Evolutionary conservation across 2,888 invertebrate species (phyloP), one percentile per base, ranked within the genome.

Genomic region (Silvanus unidentatus): DNA sequence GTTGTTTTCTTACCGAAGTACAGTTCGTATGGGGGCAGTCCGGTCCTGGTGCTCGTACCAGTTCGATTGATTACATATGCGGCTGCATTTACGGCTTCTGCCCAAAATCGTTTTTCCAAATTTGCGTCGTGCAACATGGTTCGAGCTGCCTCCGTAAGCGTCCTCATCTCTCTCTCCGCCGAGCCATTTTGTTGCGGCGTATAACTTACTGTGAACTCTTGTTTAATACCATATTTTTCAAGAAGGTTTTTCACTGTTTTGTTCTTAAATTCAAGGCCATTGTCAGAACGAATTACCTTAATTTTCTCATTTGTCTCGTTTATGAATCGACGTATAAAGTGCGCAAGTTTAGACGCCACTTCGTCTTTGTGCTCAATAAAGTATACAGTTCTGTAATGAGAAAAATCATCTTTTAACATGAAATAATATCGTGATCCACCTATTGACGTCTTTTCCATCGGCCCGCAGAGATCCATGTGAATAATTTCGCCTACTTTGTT

Each of bases 361-460:
- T 55, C 50, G 51, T 39, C 34, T 49, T 58, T 57, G 36, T 40
- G 11, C 44, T 43, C 28, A 9, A 53, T 11, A 28, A 63, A 44
- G 49, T 64, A 65, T 27, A 53, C 54, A 40, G 60, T 57, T 49
- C 56, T 51, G 43, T 60, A 65, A 47, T 67, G 62, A 11, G 62
- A 66, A 52, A 44, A 66, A 36, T 68, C 53, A 57, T 68, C 66
- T n/a, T n/a, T n/a, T n/a, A n/a, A n/a, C n/a, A n/a, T n/a, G n/a
- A n/a, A n/a, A n/a, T n/a, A n/a, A n/a, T n/a, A n/a, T n/a, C n/a
- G n/a, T n/a, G n/a, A n/a, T n/a, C n/a, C n/a, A n/a, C n/a, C n/a
- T n/a, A n/a, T n/a, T n/a, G n/a, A n/a, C n/a, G n/a, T n/a, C n/a
- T n/a, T n/a, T n/a, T n/a, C n/a, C n/a, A n/a, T n/a, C n/a, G n/a